Base-by-base conservation (phyloP, 2,797 vertebrate genomes). In the Coregonus ussuriensis region DNA sequence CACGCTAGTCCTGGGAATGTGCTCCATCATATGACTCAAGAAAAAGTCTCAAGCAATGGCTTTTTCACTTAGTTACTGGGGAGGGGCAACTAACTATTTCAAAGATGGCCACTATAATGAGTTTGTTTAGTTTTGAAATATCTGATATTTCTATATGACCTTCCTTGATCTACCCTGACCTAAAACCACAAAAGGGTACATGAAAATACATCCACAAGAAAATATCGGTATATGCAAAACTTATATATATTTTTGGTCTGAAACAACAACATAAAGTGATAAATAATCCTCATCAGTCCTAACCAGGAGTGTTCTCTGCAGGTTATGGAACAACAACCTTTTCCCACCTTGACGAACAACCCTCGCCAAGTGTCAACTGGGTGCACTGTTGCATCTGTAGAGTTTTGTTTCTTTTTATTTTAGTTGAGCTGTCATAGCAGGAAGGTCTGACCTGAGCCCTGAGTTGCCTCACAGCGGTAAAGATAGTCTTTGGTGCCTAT, bases 381-480 rank as follows among this genome's bases (percentile, higher is more conserved):
- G n/a, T 70, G 37, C 37, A 70, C 71, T 51, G 3, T 5, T 15
- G 15, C 3, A 54, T 72, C 51, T 53, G 51, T 31, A 72, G 51
- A 72, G 14, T 21, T 25, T n/a, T 33, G 71, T 33, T 72, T 35
- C 71, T 72, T 72, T 72, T 72, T 72, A 52, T 25, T 31, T 31
- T 33, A 29, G 14, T 54, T 29, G 51, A 25, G 71, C 51, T 56
- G 71, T 21, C 29, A 15, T 56, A 70, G 68, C 67, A 33, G 47
- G 25, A 54, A 29, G 51, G 70, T 15, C 47, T 29, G 67, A 37
- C 35, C 35, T 16, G 35, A n/a, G n/a, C 41, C 47, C 1, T 31
- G 21, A 29, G 47, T 53, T 53, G 25, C 15, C 51, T 72, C 13
- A 25, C 52, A 33, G 51, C 68, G 21, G 14, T 72, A 72, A 53